phyloP scores from a whole-genome alignment of 2,113 vertebrate species.

The Verasper variegatus region DNA sequence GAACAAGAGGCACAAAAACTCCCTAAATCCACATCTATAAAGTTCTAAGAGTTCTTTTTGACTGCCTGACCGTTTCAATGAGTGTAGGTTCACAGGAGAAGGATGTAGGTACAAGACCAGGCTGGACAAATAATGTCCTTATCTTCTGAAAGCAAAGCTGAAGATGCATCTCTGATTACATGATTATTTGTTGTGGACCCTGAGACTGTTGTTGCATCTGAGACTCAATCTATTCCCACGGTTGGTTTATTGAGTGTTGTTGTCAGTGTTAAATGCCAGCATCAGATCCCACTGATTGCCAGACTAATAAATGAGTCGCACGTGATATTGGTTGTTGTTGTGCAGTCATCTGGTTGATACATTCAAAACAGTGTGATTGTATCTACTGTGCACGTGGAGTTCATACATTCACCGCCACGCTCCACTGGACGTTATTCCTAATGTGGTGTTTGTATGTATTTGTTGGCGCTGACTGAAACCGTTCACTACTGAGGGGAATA shows the following conservation, averaged over 20 bases:
- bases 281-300: slow-evolving; percentile 18
- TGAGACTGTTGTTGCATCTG: slow-evolving; percentile 1
- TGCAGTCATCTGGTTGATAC: slow-evolving; percentile 12
- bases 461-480: neutral
- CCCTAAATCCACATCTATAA: neutral
- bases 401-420: neutral
- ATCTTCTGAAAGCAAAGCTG: too few relatives aligned
- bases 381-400: neutral
- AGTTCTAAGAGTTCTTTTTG: neutral
- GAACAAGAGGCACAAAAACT: neutral
- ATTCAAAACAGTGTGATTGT: slow-evolving; percentile 12
- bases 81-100: neutral
- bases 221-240: slow-evolving; percentile 19
- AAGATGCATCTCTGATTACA: neutral
- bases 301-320: slow-evolving; percentile 46
- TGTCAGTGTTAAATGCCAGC: slow-evolving; percentile 44
- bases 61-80: neutral
- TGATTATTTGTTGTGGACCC: neutral
- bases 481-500: neutral
- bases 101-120: neutral
- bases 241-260: slow-evolving; percentile 31
- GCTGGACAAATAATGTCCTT: neutral
- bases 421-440: neutral
- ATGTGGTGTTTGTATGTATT: neutral
- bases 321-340: neutral